phyloP scores from a whole-genome alignment of 2,888 invertebrate species.

The Pinctada fucata region DNA sequence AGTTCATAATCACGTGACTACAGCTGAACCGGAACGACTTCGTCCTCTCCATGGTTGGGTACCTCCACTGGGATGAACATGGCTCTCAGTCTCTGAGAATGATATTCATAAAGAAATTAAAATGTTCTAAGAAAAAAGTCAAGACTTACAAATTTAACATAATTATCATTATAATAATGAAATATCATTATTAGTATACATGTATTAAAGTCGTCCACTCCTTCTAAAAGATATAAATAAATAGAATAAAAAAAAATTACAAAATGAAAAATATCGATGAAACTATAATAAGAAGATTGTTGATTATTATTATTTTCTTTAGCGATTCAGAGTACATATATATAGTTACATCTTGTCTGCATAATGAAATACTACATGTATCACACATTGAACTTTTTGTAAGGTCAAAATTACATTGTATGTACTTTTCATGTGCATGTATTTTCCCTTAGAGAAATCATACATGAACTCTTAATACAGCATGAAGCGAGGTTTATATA shows the following conservation, averaged over 20 bases:
- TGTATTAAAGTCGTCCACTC: neutral
- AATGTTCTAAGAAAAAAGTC: neutral
- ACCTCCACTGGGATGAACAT: conserved; percentile 67
- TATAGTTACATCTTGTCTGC: neutral
- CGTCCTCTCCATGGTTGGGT: conserved; percentile 58
- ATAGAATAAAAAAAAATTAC: too few species aligned
- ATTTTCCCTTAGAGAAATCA: too few species aligned
- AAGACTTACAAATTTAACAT: neutral
- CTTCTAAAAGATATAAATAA: too few species aligned
- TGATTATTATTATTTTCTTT: neutral
- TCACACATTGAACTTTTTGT: too few species aligned
- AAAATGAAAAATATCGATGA: too few species aligned
- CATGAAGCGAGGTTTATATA: too few species aligned
- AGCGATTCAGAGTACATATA: neutral
- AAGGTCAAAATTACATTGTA: too few species aligned
- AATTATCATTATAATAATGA: neutral
- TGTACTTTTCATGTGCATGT: too few species aligned
- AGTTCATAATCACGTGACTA: neutral
- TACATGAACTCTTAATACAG: too few species aligned
- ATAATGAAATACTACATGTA: neutral
- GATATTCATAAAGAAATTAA: neutral
- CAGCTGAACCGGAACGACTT: conserved; percentile 24
- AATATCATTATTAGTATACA: neutral
- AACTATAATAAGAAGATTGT: neutral
- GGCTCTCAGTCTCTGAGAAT: conserved; percentile 61